Percentiles rank a stretch among this genome's conserved stretches.
These are phyloP conservation scores for Euzetes globulus DNA, from an alignment of 2,888 invertebrate species.

Conservation along the genomic window DNA sequence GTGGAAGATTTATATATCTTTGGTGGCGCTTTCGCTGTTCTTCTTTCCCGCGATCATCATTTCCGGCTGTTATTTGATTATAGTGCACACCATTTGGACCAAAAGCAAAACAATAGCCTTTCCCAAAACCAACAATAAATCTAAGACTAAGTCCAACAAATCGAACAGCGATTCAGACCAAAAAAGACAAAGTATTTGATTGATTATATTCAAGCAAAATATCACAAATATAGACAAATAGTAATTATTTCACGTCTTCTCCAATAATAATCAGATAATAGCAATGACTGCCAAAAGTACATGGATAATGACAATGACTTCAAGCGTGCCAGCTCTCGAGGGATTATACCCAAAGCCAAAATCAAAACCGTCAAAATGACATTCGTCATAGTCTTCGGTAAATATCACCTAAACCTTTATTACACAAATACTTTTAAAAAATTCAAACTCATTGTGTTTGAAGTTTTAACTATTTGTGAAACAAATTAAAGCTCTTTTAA, in stretches of 20 bases:
- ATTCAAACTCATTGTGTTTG: too few species aligned
- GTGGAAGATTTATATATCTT: constrained; percentile 82
- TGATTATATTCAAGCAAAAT: too few species aligned
- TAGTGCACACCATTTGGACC: constrained; percentile 85
- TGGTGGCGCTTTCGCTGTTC: constrained; percentile 72
- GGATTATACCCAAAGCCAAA: constrained; percentile 87
- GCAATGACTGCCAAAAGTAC: neutral
- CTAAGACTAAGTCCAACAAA: constrained; percentile 7
- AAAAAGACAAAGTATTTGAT: neutral
- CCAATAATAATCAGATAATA: neutral
- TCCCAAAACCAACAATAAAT: constrained; percentile 17
- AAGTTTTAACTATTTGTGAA: too few species aligned
- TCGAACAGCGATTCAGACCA: neutral
- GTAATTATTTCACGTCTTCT: neutral
- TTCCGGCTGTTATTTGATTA: constrained; percentile 78
- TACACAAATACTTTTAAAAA: neutral
- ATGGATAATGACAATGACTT: constrained; percentile 43
- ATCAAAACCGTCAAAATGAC: constrained; percentile 98
- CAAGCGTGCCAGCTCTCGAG: constrained; percentile 76
- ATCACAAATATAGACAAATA: too few species aligned
- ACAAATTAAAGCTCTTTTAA: too few species aligned
- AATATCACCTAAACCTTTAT: constrained; percentile 47
- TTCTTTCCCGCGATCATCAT: constrained; percentile 79
- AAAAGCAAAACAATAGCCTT: constrained; percentile 49
- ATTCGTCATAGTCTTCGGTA: constrained; percentile 86